Base-by-base conservation (phyloP, 2,888 invertebrate genomes). In the Spodoptera littoralis region DNA sequence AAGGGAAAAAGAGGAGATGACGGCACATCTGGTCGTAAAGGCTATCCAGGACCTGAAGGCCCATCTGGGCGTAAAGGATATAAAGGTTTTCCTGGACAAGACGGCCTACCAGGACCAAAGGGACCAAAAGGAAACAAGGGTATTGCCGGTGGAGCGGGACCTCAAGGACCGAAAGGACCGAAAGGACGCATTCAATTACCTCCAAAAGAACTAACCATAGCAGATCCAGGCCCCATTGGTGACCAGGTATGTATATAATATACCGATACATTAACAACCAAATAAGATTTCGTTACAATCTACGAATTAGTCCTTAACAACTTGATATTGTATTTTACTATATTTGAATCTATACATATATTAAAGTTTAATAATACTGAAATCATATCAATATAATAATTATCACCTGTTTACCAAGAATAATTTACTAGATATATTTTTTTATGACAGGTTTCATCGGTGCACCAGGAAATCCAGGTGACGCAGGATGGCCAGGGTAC, bases 141-240 rank as follows among this genome's bases (percentile, higher is more conserved):
- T n/a, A 83, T 76, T 54, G 59, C 73, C 73, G 96, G 96, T 18
- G 81, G 84, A 64, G 89, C 90, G 22, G 96, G 96, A 36, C 75
- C 72, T 8, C 92, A 95, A 61, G 97, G 97, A 41, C 81, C 93
- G 3, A 92, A 92, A 49, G 96, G 96, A 46, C 59, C 55, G 0
- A 92, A 92, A 77, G 96, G 97, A 52, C 49, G 13, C 4, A 44
- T 48, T 11, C 61, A 90, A 9, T 84, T 48, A 60, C 90, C 86
- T 60, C 86, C 86, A 76, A 82, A 67, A 61, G 77, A 85, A 42
- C 76, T 83, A 82, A 94, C 84, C 1, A 83, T 70, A 73, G 87
- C 92, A 27, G 90, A 90, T 30, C 89, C 90, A 43, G 97, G 97
- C 59, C 93, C 91, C 51, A 91, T 91, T 8, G 98, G 97, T 51